A percentile compares a stretch with the other conserved stretches of the same genome.
Evolutionary conservation across 2,888 invertebrate species (phyloP).

Genomic region (Xanthia icteritia): DNA sequence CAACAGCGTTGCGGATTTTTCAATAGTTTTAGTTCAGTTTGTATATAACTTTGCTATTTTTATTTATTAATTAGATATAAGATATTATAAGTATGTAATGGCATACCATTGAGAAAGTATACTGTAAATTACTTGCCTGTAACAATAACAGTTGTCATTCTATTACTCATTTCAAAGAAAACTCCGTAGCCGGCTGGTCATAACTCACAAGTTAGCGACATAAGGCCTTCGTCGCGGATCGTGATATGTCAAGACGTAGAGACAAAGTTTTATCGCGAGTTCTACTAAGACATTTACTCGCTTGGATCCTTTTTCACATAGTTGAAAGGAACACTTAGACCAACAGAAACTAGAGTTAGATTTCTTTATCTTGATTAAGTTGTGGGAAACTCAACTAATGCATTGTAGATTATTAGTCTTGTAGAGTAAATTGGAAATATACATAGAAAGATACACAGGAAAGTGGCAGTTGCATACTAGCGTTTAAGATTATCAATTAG

Average conservation of each 20-base stretch:
- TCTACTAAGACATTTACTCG: conserved; percentile 34
- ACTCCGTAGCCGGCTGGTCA: conserved; percentile 45
- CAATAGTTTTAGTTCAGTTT: too few relatives aligned
- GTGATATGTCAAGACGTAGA: conserved; percentile 30
- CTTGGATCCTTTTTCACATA: conserved; percentile 21
- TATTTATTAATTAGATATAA: too few relatives aligned
- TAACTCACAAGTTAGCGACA: conserved; percentile 71
- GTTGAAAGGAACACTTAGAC: conserved; percentile 15
- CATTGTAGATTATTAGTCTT: not conserved
- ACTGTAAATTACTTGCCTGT: too few relatives aligned
- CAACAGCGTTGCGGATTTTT: too few relatives aligned
- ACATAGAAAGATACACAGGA: too few relatives aligned
- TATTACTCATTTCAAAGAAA: conserved; percentile 46
- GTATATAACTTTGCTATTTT: too few relatives aligned
- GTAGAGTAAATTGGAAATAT: not conserved
- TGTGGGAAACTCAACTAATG: not conserved
- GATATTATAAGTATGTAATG: too few relatives aligned
- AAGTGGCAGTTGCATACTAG: not conserved
- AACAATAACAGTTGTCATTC: conserved; percentile 25
- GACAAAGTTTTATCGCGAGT: conserved; percentile 41
- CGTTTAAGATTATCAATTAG: not conserved
- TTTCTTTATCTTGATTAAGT: conserved; percentile 17
- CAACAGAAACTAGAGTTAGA: conserved; percentile 13
- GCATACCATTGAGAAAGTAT: too few relatives aligned
- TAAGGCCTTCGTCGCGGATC: conserved; percentile 18